Base-by-base conservation (phyloP, 2,888 invertebrate species). In the Melanchra persicariae region DNA sequence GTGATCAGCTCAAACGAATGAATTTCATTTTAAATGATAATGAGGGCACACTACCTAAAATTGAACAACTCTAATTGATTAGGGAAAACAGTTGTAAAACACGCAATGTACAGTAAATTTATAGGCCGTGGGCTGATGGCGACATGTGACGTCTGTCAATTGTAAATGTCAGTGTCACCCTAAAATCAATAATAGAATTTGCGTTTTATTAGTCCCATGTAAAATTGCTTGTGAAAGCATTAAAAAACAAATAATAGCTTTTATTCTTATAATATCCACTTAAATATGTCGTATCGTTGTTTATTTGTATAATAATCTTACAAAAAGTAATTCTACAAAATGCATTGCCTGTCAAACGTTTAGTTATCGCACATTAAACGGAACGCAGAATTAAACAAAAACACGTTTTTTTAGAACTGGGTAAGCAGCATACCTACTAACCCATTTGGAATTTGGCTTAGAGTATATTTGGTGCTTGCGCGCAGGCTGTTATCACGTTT, bases 91-190 rank as follows among this genome's bases (percentile, higher is more conserved):
- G 24, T 24, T 43, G 2, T 26, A 26, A 24, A 51, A 10, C 26
- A 67, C 76, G 76, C 67, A 74, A 74, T 74, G 66, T 60, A 74
- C 34, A 12, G 15, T 47, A 24, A 74, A 40, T 57, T 57, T 57
- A 22, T 37, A 37, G 22, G 37, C 7, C n/a, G 26, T 19, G 15
- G 5, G 34, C 7, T 1, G 37, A 37, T 55, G 17, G 26, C 75
- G 26, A n/a, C 37, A 26, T 37, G 43, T 74, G 74, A 72, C 74
- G 30, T 37, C 49, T 57, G 34, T 45, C 51, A 51, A 19, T 43
- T 22, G 10, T 1, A 7, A 57, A 47, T 49, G 71, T 71, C 72
- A 71, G 1, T 73, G 74, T 73, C 74, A 74, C 12, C 40, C 15
- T 34, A n/a, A 19, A 73, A 72, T 51, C 74, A 34, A 24, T 52